Conservation (phyloP, 2,113 vertebrate species). For the Urocolius indicus region DNA sequence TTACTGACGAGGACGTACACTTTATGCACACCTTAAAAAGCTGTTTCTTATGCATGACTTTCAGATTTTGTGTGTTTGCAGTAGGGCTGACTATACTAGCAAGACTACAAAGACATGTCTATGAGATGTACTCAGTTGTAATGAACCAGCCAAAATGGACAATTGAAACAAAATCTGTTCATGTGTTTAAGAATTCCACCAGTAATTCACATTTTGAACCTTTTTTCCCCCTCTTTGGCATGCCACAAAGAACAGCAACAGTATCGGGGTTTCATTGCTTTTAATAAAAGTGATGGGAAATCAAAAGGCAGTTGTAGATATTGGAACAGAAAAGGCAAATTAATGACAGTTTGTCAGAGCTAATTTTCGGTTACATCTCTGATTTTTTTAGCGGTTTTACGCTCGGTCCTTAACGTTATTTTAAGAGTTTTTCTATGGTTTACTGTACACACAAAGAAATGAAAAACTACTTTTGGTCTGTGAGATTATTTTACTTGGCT, state of each 20-base stretch:
- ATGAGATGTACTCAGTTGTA: background rate
- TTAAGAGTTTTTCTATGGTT: slow-evolving; percentile 13
- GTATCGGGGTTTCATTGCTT: background rate
- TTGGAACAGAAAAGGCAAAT: background rate
- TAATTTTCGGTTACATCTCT: background rate
- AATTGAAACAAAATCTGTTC: background rate
- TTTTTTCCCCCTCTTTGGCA: background rate
- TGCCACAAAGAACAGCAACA: background rate
- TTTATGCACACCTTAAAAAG: background rate
- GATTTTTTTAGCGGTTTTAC: background rate
- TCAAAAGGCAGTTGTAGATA: background rate
- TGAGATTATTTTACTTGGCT: slow-evolving; percentile 30
- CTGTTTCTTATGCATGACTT: background rate
- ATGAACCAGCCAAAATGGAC: background rate
- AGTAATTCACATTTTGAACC: background rate
- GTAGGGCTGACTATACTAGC: background rate
- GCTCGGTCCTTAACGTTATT: background rate
- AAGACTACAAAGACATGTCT: background rate
- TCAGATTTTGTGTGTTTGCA: background rate
- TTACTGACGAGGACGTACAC: fast-evolving
- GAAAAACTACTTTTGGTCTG: background rate
- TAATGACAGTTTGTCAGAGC: background rate
- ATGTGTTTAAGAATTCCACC: background rate
- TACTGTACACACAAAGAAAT: background rate
- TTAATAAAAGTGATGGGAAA: background rate